Evolutionary conservation across 2,888 invertebrate genomes (phyloP).

Genomic region (Siphlonurus alternatus): DNA sequence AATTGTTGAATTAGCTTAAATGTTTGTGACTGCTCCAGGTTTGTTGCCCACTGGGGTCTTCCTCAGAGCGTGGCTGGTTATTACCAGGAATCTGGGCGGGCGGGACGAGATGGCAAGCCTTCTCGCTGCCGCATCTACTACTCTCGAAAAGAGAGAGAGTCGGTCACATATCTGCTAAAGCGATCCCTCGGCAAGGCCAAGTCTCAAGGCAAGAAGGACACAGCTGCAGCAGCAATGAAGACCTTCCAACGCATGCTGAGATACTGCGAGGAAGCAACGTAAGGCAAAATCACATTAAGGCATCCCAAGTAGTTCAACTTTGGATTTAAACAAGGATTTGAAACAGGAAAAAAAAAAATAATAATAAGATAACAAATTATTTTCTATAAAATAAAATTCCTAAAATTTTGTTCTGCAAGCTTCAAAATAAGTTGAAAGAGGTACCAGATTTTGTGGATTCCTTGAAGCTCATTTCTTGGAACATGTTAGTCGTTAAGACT

Average conservation of each 20-base stretch:
- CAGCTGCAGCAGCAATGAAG: slow-evolving; percentile 46
- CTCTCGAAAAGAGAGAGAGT: slow-evolving; percentile 59
- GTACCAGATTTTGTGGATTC: too few species aligned
- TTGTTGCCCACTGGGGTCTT: slow-evolving; percentile 93
- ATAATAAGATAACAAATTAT: neutral
- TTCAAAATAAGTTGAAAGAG: too few species aligned
- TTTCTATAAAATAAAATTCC: too few species aligned
- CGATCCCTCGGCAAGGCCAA: slow-evolving; percentile 46
- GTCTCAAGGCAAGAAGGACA: slow-evolving; percentile 35
- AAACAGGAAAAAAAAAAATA: neutral
- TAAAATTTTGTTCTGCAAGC: too few species aligned
- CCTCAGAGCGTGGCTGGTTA: slow-evolving; percentile 91
- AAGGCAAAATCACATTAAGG: slow-evolving; percentile 19
- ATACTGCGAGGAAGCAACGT: slow-evolving; percentile 68
- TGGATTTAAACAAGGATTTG: neutral
- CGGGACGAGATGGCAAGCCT: slow-evolving; percentile 83
- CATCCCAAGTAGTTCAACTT: neutral
- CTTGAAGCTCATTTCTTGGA: too few species aligned
- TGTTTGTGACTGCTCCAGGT: too few species aligned
- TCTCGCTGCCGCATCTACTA: slow-evolving; percentile 89
- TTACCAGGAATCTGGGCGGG: slow-evolving; percentile 92
- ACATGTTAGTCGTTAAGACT: too few species aligned
- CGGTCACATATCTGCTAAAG: slow-evolving; percentile 61
- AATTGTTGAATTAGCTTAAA: too few species aligned
- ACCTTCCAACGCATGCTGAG: slow-evolving; percentile 71